Evolutionary conservation across 2,113 vertebrate genomes (phyloP).

Genomic region (Tetrao urogallus): DNA sequence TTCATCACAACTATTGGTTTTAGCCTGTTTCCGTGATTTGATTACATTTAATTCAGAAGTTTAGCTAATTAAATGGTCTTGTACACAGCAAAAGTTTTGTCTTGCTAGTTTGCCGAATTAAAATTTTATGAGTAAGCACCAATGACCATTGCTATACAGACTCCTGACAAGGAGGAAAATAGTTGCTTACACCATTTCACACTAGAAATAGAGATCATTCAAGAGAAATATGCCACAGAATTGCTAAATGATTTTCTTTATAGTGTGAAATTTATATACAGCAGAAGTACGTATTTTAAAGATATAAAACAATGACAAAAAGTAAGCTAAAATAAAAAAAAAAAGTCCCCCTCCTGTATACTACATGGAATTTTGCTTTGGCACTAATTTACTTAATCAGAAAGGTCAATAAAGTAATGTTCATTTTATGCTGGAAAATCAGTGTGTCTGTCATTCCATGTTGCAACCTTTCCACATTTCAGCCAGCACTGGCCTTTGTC

Average conservation of each 20-base stretch:
- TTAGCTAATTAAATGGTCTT: not conserved
- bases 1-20: conserved; percentile 33
- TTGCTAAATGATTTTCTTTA: not conserved
- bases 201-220: not conserved
- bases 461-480: not conserved
- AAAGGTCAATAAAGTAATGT: not conserved
- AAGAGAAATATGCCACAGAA: not conserved
- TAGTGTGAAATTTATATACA: conserved; percentile 17
- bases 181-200: not conserved
- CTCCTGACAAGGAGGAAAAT: not conserved
- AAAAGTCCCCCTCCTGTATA: not conserved
- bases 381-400: not conserved
- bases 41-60: not conserved
- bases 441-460: not conserved
- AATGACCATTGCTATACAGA: not conserved
- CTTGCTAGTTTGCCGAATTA: not conserved
- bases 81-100: conserved; percentile 12
- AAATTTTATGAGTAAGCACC: conserved; percentile 1
- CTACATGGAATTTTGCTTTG: not conserved
- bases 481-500: not conserved
- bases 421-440: not conserved
- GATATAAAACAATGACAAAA: not conserved
- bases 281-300: not conserved
- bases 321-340: not conserved
- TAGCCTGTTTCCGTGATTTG: not conserved